Conservation (phyloP, 2,113 vertebrate species). For the Coracopsis vasa region DNA sequence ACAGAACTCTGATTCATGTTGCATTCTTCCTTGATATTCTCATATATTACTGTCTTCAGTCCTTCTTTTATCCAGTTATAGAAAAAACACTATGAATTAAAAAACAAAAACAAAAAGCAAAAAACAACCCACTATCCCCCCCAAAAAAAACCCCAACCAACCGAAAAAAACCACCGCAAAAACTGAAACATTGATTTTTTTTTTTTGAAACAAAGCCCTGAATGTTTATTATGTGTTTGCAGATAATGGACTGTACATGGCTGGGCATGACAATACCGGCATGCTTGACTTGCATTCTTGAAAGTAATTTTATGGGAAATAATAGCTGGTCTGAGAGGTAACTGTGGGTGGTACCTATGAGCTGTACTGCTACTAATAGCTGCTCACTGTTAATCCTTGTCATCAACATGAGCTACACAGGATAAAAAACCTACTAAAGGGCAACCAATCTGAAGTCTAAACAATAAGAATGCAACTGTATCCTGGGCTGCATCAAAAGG, state of each 20-base stretch:
- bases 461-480: not conserved
- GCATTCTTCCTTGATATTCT: not conserved
- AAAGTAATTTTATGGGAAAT: not conserved
- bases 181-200: not conserved
- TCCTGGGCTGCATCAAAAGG: too few species aligned
- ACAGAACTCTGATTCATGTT: not conserved
- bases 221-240: not conserved
- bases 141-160: not conserved
- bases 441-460: not conserved
- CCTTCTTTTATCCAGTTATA: not conserved
- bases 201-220: not conserved
- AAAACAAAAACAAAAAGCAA: not conserved
- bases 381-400: not conserved
- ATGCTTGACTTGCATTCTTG: not conserved
- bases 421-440: not conserved
- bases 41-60: not conserved
- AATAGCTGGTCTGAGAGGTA: not conserved
- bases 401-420: not conserved
- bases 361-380: not conserved
- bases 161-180: not conserved
- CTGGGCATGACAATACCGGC: not conserved
- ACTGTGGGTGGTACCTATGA: not conserved
- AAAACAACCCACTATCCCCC: too few species aligned
- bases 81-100: not conserved
- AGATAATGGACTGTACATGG: not conserved